A percentile compares a stretch with the other conserved stretches of the same genome.
Evolutionary conservation across 2,888 invertebrate species (phyloP).

Genomic region (Salpingus planirostris): DNA sequence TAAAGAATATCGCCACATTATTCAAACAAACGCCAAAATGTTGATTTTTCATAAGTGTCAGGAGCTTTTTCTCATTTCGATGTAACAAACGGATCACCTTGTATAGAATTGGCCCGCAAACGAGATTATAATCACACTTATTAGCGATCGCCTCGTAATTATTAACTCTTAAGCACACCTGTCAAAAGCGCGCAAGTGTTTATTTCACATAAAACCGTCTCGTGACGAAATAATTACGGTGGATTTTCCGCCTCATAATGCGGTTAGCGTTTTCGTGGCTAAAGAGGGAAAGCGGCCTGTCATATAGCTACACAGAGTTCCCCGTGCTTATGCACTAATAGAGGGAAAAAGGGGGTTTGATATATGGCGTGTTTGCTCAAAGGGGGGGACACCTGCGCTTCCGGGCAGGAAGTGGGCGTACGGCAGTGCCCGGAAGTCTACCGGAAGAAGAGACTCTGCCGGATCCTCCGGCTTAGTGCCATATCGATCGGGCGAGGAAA

Average conservation of each 20-base stretch:
- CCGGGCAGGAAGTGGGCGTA: slow-evolving; percentile 37
- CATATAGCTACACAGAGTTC: no score
- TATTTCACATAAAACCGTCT: slow-evolving; percentile 19
- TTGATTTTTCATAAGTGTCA: no score
- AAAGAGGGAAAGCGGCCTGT: no score
- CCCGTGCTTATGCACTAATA: no score
- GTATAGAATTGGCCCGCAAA: no score
- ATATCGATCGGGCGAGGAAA: slow-evolving; percentile 12
- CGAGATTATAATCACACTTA: slow-evolving; percentile 14
- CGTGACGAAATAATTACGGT: slow-evolving; percentile 21
- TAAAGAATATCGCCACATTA: no score
- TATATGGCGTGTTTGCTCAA: slow-evolving; percentile 33
- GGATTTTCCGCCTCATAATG: slow-evolving; percentile 20
- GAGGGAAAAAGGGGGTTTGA: slow-evolving; percentile 13
- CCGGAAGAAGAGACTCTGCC: slow-evolving; percentile 19
- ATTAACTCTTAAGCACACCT: slow-evolving; percentile 17
- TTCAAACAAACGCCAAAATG: no score
- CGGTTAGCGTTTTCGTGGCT: slow-evolving; percentile 19
- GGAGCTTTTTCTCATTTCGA: no score
- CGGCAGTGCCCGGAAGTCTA: slow-evolving; percentile 29
- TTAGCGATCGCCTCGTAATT: slow-evolving; percentile 12
- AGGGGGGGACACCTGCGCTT: slow-evolving; percentile 37
- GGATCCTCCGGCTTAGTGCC: no score
- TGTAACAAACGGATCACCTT: no score
- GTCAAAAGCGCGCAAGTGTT: slow-evolving; percentile 21